Base-by-base conservation (phyloP, 1,140 invertebrate species). In the Pteromalus puparum region DNA sequence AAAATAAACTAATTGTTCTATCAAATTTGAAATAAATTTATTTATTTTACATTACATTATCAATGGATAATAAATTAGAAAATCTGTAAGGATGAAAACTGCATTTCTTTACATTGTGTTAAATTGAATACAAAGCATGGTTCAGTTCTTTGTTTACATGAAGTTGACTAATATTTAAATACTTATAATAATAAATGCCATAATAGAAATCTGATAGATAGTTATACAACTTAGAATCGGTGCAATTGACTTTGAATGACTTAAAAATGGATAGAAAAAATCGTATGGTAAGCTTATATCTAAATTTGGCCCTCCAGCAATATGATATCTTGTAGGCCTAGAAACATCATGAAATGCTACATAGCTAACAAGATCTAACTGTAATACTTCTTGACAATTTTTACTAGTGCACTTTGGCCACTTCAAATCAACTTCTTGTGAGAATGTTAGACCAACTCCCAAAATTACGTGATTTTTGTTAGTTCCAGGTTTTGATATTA, bases 261-360 rank as follows among this genome's bases (percentile, higher is more conserved):
- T 91, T 46, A 92, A 83, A 79, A 96, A 96, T 42, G 96, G 96
- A 90, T 96, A 96, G 89, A 96, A 96, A 89, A 96, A 96, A 89
- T 96, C 95, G 79, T 94, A 92, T 3, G 96, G 96, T 15, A 96
- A 91, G 88, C 94, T 94, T 61, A 95, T 92, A 83, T 95, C 93
- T 81, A 95, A 92, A 73, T 94, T 93, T 53, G 95, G 95, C 30
- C 94, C 93, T 82, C 94, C 93, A 28, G 94, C 94, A 87, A 94
- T 94, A 75, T 93, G 91, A 68, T 92, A 93, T 26, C 92, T 90
- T 0, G 94, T 92, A 13, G 93, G 91, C 24, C 88, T 90, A 0
- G 94, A 95, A 15, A 94, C 90, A 88, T 96, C 95, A 30, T 94
- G 92, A 90, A 96, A 96, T 38, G 90, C 92, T 0, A 95, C 94